A percentile compares a stretch with the other conserved stretches of the same genome.
These are phyloP conservation scores for Stictonetta naevosa DNA, from an alignment of 2,113 vertebrate species.

Conservation along the genomic window DNA sequence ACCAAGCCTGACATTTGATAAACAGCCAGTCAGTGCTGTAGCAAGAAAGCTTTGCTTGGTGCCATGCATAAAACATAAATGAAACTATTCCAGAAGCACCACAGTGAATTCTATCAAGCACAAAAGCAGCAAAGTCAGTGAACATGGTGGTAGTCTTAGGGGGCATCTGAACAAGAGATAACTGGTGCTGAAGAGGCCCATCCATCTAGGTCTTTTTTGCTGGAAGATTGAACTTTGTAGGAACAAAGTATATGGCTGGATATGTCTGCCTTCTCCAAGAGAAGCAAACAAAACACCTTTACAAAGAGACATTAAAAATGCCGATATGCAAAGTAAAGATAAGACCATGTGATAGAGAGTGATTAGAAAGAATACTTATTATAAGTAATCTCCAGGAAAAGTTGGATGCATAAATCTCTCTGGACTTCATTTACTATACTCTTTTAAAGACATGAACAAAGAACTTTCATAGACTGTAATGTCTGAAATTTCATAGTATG, in stretches of 20 bases:
- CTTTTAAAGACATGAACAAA: background rate
- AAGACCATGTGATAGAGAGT: background rate
- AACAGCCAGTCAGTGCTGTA: background rate
- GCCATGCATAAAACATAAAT: background rate
- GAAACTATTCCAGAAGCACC: background rate
- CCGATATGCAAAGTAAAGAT: background rate
- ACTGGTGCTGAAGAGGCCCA: background rate
- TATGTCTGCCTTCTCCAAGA: background rate
- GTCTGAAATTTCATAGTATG: background rate
- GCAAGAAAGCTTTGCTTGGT: background rate
- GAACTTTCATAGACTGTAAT: background rate
- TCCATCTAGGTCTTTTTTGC: background rate
- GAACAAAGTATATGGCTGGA: background rate
- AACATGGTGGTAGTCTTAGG: background rate
- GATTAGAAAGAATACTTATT: background rate
- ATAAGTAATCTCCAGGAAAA: background rate
- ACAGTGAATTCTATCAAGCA: background rate
- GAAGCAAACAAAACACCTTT: background rate
- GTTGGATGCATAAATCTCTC: background rate
- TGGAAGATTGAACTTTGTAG: background rate
- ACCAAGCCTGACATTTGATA: slow-evolving; percentile 31
- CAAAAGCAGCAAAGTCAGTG: background rate
- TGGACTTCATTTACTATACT: background rate
- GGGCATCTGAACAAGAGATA: background rate
- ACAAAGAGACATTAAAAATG: background rate